Percentiles rank a stretch among this genome's conserved stretches.
Conservation (phyloP, 1,140 invertebrate genomes). For the Carposina sasakii region DNA sequence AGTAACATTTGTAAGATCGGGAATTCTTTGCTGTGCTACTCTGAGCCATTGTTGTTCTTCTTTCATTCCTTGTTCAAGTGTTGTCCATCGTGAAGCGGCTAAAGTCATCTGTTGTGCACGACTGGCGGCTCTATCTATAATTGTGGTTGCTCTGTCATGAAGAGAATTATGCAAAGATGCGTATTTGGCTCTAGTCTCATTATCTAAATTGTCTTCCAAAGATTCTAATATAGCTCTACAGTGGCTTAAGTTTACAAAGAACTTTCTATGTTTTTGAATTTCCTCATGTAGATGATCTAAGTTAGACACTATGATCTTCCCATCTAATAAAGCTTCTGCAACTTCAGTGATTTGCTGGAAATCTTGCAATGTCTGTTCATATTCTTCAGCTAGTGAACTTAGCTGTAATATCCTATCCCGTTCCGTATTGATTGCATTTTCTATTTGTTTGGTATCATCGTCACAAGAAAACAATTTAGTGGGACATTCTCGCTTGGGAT, state of each 20-base stretch:
- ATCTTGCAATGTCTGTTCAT: constrained; percentile 88
- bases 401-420: constrained; percentile 83
- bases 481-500: constrained; percentile 74
- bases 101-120: constrained; percentile 86
- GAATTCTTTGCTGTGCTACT: constrained; percentile 85
- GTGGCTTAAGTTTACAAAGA: constrained; percentile 90
- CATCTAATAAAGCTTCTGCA: constrained; percentile 83
- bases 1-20: constrained; percentile 83
- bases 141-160: constrained; percentile 80
- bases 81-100: constrained; percentile 86
- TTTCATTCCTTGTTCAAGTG: constrained; percentile 84
- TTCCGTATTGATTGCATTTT: constrained; percentile 78
- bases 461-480: constrained; percentile 76
- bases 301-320: constrained; percentile 81
- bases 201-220: constrained; percentile 86
- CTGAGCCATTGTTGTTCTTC: constrained; percentile 87
- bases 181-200: constrained; percentile 82
- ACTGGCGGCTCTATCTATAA: constrained; percentile 85
- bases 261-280: constrained; percentile 90
- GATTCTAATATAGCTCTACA: constrained; percentile 88
- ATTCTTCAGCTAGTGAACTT: constrained; percentile 84
- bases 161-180: constrained; percentile 83
- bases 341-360: constrained; percentile 88
- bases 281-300: constrained; percentile 87
- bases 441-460: constrained; percentile 79